Evolutionary conservation across 2,113 vertebrate genomes (phyloP).

Genomic region (Pitta sordida): DNA sequence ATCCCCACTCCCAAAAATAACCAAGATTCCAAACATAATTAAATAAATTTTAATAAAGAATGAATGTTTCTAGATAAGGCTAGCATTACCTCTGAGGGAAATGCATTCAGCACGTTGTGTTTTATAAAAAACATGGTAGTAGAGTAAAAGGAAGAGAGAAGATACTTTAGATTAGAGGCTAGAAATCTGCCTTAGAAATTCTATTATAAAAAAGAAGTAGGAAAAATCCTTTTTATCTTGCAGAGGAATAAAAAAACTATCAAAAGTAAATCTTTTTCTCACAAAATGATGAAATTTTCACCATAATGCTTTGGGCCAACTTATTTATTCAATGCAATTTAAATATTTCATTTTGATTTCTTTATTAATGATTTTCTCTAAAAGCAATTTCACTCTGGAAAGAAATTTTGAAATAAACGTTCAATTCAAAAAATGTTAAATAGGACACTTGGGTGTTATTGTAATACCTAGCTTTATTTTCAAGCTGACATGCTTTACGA

Average conservation of each 20-base stretch:
- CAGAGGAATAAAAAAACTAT: not conserved
- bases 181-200: constrained; percentile 19
- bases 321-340: constrained; percentile 21
- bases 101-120: not conserved
- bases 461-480: constrained; percentile 54
- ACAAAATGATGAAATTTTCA: constrained; percentile 8
- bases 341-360: constrained; percentile 59
- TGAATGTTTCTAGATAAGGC: not conserved
- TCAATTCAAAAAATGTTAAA: constrained; percentile 33
- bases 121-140: not conserved
- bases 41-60: not conserved
- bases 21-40: not conserved
- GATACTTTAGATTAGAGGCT: not conserved
- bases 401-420: constrained; percentile 41
- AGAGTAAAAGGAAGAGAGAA: not conserved
- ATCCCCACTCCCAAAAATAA: not conserved
- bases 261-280: not conserved
- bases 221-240: not conserved
- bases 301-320: not conserved
- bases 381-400: constrained; percentile 31
- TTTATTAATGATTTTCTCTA: constrained; percentile 42
- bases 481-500: constrained; percentile 27
- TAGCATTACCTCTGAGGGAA: not conserved
- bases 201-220: not conserved
- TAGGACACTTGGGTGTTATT: constrained; percentile 43